A percentile compares a stretch with the other conserved stretches of the same genome.
Conservation (phyloP, 2,888 invertebrate species). For the Monoplex corrugatus region DNA sequence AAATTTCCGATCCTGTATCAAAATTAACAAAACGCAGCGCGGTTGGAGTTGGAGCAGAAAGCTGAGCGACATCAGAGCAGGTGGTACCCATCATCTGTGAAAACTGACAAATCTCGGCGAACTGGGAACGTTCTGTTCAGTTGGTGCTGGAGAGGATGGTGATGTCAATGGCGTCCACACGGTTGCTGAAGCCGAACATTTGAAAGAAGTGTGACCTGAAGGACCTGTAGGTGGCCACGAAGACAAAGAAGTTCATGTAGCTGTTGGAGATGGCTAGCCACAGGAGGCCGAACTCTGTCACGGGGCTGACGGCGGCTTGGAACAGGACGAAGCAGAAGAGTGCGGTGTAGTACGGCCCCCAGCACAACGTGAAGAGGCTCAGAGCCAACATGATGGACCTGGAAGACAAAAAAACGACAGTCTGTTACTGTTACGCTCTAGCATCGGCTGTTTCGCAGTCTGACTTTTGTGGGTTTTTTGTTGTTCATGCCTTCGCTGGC, state of each 20-base stretch:
- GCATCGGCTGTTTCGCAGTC: no score
- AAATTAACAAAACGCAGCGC: no score
- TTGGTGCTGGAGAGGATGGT: not conserved
- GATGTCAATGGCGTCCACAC: not conserved
- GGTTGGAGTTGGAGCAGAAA: no score
- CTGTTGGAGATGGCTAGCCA: conserved; percentile 41
- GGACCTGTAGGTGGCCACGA: conserved; percentile 35
- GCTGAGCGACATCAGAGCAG: no score
- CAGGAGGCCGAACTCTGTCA: conserved; percentile 38
- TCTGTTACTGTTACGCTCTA: no score
- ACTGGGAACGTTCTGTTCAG: no score
- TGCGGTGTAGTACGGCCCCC: conserved; percentile 38
- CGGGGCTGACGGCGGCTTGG: not conserved
- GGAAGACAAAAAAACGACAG: not conserved
- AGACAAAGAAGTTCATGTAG: conserved; percentile 46
- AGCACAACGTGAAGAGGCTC: conserved; percentile 39
- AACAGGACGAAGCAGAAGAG: conserved; percentile 40
- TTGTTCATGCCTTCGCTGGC: no score
- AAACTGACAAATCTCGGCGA: no score
- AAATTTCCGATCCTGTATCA: no score
- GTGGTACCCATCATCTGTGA: no score
- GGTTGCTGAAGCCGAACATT: not conserved
- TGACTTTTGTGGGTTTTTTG: no score
- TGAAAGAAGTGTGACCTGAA: conserved; percentile 14
- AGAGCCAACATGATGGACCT: conserved; percentile 34